Conservation (phyloP, 2,888 invertebrate genomes). For the Oxyscelio sp. region DNA sequence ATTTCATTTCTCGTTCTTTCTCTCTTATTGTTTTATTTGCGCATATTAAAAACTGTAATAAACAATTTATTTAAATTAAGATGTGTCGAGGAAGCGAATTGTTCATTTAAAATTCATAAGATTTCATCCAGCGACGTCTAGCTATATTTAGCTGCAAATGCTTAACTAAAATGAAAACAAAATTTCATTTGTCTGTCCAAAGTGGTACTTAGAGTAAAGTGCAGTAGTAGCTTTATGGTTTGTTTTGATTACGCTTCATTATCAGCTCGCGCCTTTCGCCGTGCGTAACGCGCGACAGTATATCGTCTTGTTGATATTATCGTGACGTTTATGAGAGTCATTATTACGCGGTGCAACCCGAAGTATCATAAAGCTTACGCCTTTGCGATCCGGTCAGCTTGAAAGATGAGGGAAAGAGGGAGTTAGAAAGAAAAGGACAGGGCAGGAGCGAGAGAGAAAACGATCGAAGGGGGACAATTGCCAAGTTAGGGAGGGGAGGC, state of each 20-base stretch:
- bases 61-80: no score
- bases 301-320: constrained; percentile 87
- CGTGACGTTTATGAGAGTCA: constrained; percentile 88
- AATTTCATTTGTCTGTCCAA: constrained; percentile 49
- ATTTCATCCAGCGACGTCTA: no score
- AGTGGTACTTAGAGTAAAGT: constrained; percentile 45
- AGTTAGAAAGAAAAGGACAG: constrained; percentile 33
- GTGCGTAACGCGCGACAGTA: constrained; percentile 85
- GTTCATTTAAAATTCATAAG: no score
- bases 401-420: constrained; percentile 52
- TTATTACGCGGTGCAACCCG: constrained; percentile 87
- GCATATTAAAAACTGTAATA: no score
- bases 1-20: no score
- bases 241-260: constrained; percentile 88
- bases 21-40: no score
- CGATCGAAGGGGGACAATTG: constrained; percentile 70
- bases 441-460: constrained; percentile 61
- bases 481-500: constrained; percentile 82
- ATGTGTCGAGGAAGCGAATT: no score
- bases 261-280: constrained; percentile 86
- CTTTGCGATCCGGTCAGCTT: constrained; percentile 83
- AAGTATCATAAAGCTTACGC: constrained; percentile 87
- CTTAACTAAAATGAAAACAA: constrained; percentile 12
- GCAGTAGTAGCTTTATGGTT: constrained; percentile 84
- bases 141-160: no score